A percentile compares a stretch with the other conserved stretches of the same genome.
phyloP scores from a whole-genome alignment of 2,797 vertebrate genomes.

The Sebastes oblongus region DNA sequence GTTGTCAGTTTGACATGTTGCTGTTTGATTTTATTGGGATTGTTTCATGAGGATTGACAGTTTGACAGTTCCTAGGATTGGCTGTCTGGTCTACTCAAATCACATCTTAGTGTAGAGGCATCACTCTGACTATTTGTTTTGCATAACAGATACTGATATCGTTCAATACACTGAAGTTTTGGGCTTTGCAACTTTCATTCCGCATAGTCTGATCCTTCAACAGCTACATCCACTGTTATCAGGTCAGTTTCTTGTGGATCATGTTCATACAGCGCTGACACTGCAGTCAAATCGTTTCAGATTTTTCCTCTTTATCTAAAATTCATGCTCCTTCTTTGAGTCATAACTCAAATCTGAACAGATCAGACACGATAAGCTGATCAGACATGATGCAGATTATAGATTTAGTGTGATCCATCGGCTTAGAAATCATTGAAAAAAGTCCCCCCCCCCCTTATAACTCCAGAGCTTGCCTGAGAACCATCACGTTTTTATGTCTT shows the following conservation, averaged over 20 bases:
- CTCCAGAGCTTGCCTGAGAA: background rate
- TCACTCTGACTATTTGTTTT: background rate
- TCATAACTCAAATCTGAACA: background rate
- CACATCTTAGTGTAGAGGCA: background rate
- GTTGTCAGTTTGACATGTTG: conserved; percentile 19
- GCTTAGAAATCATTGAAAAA: too few species aligned
- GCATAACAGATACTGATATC: background rate
- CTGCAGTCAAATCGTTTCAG: background rate
- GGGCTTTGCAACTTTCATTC: background rate
- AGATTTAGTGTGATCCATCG: too few species aligned
- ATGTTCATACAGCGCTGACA: background rate
- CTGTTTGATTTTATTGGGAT: background rate
- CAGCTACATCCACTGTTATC: background rate
- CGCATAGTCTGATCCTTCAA: background rate
- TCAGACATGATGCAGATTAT: too few species aligned
- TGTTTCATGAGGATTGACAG: conserved; percentile 12
- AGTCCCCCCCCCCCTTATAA: too few species aligned
- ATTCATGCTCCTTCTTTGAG: background rate
- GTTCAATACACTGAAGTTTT: background rate
- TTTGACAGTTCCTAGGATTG: conserved; percentile 13
- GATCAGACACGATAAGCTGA: background rate
- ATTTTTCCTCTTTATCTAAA: background rate
- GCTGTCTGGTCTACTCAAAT: conserved; percentile 26
- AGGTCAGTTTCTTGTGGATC: background rate
- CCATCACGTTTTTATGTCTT: background rate